Conservation (phyloP, 1,140 invertebrate genomes). For the Eriocheir sinensis region DNA sequence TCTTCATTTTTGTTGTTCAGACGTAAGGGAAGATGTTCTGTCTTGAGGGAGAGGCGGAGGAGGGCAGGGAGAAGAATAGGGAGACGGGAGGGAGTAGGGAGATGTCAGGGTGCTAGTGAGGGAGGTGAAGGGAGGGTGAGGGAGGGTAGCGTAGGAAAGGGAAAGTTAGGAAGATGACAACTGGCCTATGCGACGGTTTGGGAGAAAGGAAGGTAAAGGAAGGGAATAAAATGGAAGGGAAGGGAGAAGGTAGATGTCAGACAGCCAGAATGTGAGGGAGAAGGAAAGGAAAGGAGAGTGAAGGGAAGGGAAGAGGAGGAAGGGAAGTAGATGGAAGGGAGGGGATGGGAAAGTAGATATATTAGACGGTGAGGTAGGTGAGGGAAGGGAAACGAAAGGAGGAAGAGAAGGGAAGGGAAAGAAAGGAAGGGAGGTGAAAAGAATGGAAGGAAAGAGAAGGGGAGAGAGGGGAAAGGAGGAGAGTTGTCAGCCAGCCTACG, state of each 20-base stretch:
- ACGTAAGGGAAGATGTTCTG: background rate
- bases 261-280: background rate
- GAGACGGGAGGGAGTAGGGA: too few species aligned
- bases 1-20: conserved; percentile 8
- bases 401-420: background rate
- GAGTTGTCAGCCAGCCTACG: too few species aligned
- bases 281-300: background rate
- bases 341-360: background rate
- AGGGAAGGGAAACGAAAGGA: background rate
- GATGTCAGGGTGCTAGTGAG: too few species aligned
- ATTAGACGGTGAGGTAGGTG: background rate
- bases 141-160: too few species aligned
- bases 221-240: too few species aligned
- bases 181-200: background rate
- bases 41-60: too few species aligned
- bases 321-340: background rate
- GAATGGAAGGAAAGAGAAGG: background rate
- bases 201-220: too few species aligned
- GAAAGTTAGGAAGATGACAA: too few species aligned
- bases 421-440: background rate
- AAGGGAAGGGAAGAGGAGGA: background rate
- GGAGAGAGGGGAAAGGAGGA: background rate
- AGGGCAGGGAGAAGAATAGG: too few species aligned
- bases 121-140: too few species aligned
- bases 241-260: background rate